Base-by-base conservation (phyloP, 2,888 invertebrate genomes). In the Boloria selene region DNA sequence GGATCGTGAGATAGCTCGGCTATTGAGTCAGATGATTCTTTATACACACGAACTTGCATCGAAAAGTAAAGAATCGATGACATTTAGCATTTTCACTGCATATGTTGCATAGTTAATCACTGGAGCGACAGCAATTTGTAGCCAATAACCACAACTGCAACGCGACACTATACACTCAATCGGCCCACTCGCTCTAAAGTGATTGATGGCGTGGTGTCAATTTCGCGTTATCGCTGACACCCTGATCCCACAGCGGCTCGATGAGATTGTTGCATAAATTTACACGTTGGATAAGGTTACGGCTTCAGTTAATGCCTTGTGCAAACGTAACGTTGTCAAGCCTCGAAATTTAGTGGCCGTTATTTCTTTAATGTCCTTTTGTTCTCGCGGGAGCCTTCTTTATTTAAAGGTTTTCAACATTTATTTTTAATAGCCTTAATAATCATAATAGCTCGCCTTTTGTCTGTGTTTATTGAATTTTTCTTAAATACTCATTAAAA, bases 191-290 rank as follows among this genome's bases (percentile, higher is more conserved):
- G 75, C 78, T 81, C 75, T 75, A 73, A 70, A 76, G 80, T 90
- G 89, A 90, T 90, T 87, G 88, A 90, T 90, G 83, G 77, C 73
- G 74, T 74, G 79, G 81, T 87, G 88, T 90, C 88, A 83, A 85
- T 86, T 84, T 79, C 80, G 78, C 79, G 83, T 84, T 87, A 87
- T 88, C 85, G 79, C 80, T 78, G 79, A 82, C 80, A 84, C 81
- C 75, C 74, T 77, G 77, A 76, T 79, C 78, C 75, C 74, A 71
- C 73, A 76, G 75, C 76, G 74, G 74, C 71, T 70, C 75, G 74
- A 79, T 80, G 76, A 79, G 77, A 80, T 83, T 79, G 77, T 79
- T 80, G 78, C 79, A 80, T 81, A 79, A 80, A 80, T 79, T 78
- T 74, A 77, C 73, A 73, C 68, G 49, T 54, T 49, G 49, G 14